Evolutionary conservation across 1,140 invertebrate species (phyloP), one percentile per base, ranked within the genome.

Genomic region (Coelopa frigida): DNA sequence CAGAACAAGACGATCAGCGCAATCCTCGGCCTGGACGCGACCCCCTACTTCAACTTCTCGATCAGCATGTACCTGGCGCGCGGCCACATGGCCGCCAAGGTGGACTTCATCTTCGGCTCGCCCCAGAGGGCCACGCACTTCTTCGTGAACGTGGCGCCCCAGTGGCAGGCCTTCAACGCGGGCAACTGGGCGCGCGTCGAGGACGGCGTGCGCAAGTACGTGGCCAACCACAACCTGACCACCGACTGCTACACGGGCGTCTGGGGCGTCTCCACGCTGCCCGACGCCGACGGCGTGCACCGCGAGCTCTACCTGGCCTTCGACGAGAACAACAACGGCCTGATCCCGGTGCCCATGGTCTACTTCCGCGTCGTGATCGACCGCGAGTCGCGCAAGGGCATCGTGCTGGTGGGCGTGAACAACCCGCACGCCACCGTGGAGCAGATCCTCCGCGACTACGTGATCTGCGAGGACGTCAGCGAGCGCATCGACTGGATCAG

Each of bases 81-180:
- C n/a, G 82, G 82, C 22, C 83, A 85, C 52, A 66, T 84, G 38
- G 65, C 77, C 0, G 81, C 83, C 4, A 82, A 82, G 52, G 75
- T 72, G 22, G 82, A 85, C 59, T 77, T 76, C 35, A 72, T 83
- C 3, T 81, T 75, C 50, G 79, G 73, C 0, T 62, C 75, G 2
- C 74, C 76, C 6, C 80, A 85, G 53, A 70, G 73, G 3, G 62
- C 78, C 1, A 81, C 80, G 0, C 83, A 80, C 55, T 75, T 75
- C 43, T 84, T 77, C 54, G 74, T 80, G 5, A 84, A 84, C 59
- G 74, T 71, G 17, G 78, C 74, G 0, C 79, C 80, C 0, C 80
- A 70, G 52, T 84, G 81, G 81, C 78, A 82, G 50, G 73, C 70
- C 5, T 77, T 83, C 46, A 82, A 82, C 49, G 76, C 70, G 15